phyloP scores from a whole-genome alignment of 1,140 invertebrate genomes.

The Coptotermes formosanus region DNA sequence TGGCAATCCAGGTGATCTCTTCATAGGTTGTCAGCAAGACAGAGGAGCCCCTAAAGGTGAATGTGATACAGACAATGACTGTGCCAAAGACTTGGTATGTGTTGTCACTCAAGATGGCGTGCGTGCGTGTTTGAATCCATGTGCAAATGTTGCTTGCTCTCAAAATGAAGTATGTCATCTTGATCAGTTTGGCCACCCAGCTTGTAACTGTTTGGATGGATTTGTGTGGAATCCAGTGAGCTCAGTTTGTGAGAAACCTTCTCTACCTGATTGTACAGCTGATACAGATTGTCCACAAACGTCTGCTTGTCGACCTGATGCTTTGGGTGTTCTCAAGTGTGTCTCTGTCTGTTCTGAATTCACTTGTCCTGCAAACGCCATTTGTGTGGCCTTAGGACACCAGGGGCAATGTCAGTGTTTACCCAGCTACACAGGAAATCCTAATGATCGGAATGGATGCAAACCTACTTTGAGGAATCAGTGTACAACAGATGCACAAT shows the following conservation, averaged over 20 bases:
- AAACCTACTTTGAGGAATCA: slow-evolving; percentile 65
- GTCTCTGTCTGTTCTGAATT: slow-evolving; percentile 70
- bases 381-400: slow-evolving; percentile 72
- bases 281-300: slow-evolving; percentile 69
- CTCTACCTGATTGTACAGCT: slow-evolving; percentile 72
- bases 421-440: slow-evolving; percentile 78
- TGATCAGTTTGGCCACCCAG: slow-evolving; percentile 62
- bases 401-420: slow-evolving; percentile 76
- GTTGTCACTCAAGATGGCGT: slow-evolving; percentile 58
- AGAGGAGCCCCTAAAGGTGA: slow-evolving; percentile 51
- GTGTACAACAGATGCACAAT: slow-evolving; percentile 77
- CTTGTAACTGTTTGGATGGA: slow-evolving; percentile 72
- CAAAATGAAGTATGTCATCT: slow-evolving; percentile 75
- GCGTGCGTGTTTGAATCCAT: slow-evolving; percentile 76
- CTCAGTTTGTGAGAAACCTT: slow-evolving; percentile 79
- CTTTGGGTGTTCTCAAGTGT: slow-evolving; percentile 83
- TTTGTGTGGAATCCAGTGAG: slow-evolving; percentile 80
- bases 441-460: slow-evolving; percentile 84
- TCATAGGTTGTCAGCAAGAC: slow-evolving; percentile 70
- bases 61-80: slow-evolving; percentile 71
- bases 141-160: slow-evolving; percentile 74
- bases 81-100: slow-evolving; percentile 60
- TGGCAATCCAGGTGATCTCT: slow-evolving; percentile 76
- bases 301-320: slow-evolving; percentile 74
- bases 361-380: slow-evolving; percentile 78